phyloP scores from a whole-genome alignment of 64 coral and sea anemone genomes.

The Pocillopora verrucosa region DNA sequence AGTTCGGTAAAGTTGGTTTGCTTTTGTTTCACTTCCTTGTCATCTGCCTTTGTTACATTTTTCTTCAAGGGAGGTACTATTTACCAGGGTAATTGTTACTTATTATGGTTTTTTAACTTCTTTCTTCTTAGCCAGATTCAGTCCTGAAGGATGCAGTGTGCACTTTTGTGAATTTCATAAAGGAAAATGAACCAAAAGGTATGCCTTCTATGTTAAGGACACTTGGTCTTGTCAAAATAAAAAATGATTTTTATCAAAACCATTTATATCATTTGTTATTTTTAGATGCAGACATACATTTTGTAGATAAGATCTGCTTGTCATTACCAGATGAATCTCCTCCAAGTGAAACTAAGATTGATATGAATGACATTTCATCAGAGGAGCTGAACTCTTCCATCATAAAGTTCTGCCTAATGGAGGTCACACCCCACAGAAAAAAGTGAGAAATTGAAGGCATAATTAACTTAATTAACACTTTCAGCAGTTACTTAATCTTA shows the following conservation, averaged over 20 bases:
- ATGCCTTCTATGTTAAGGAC: not conserved
- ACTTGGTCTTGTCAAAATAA: no score
- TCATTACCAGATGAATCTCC: not conserved
- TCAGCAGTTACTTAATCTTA: no score
- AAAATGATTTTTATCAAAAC: not conserved
- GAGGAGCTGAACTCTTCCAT: conserved; percentile 47
- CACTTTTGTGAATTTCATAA: conserved; percentile 40
- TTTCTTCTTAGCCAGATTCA: conserved; percentile 48
- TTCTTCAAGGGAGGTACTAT: not conserved
- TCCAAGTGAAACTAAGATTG: not conserved
- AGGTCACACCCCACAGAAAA: conserved; percentile 76
- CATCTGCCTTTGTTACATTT: no score
- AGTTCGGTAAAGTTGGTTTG: no score
- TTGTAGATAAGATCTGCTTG: not conserved
- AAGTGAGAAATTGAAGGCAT: conserved; percentile 21
- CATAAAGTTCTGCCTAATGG: conserved; percentile 73
- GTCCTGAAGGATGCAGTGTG: conserved; percentile 56
- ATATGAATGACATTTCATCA: not conserved
- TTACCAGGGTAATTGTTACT: no score
- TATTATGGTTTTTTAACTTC: no score
- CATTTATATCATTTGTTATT: not conserved
- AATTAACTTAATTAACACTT: not conserved
- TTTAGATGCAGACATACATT: not conserved
- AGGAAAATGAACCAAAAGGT: conserved; percentile 40
- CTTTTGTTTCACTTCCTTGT: no score